Evolutionary conservation across 2,113 vertebrate genomes (phyloP).

Genomic region (Azemiops feae): DNA sequence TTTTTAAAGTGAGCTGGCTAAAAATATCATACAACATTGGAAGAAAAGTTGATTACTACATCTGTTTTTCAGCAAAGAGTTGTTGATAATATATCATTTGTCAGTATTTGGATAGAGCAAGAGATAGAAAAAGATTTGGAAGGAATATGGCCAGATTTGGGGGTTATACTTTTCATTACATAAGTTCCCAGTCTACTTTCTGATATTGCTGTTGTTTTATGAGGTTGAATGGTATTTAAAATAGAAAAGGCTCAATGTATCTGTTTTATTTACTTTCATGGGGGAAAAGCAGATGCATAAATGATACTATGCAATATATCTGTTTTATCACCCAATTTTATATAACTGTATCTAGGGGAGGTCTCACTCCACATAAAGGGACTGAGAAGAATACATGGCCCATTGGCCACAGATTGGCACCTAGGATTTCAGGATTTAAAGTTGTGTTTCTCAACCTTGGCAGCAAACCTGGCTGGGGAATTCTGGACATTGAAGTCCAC

Average conservation of each 20-base stretch:
- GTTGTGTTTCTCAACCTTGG: neutral
- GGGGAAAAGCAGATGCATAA: neutral
- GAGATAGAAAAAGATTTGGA: neutral
- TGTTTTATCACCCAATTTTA: neutral
- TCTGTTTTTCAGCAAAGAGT: neutral
- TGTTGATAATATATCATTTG: neutral
- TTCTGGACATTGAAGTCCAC: too few relatives aligned
- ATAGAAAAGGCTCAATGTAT: neutral
- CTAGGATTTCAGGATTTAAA: neutral
- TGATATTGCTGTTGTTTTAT: neutral
- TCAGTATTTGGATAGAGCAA: neutral
- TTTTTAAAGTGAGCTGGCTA: neutral
- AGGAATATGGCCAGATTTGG: neutral
- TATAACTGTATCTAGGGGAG: neutral
- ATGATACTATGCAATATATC: neutral
- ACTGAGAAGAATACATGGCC: neutral
- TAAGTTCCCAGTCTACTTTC: neutral
- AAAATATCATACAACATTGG: neutral
- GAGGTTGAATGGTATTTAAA: neutral
- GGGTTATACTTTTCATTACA: neutral
- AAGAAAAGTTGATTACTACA: neutral
- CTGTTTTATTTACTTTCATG: neutral
- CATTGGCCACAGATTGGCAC: neutral
- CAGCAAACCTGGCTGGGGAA: neutral
- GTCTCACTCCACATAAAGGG: neutral